These are phyloP conservation scores for Octonoba sinensis DNA, from an alignment of 2,888 invertebrate species.

Conservation along the genomic window DNA sequence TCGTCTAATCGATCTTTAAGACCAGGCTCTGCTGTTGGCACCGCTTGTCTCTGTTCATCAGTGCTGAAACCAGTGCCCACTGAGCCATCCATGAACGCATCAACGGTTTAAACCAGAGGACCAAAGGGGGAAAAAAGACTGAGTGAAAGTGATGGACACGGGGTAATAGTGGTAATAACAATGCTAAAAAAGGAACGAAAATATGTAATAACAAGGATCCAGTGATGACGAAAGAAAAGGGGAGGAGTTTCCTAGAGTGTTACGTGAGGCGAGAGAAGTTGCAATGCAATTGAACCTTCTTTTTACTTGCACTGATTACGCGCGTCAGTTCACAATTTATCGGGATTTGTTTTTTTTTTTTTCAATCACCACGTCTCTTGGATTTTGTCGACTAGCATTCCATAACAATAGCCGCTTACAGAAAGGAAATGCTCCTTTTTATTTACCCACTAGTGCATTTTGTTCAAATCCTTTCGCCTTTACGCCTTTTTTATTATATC, in stretches of 20 bases:
- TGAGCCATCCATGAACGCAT: slow-evolving; percentile 45
- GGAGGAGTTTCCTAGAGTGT: slow-evolving; percentile 17
- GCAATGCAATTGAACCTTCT: slow-evolving; percentile 31
- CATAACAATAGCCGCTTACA: neutral
- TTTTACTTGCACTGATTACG: slow-evolving; percentile 29
- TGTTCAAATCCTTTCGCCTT: too few relatives aligned
- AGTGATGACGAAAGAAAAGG: slow-evolving; percentile 14
- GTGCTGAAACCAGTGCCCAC: slow-evolving; percentile 46
- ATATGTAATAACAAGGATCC: slow-evolving; percentile 35
- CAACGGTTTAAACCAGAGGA: slow-evolving; percentile 37
- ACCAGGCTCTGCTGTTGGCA: slow-evolving; percentile 50
- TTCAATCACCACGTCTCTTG: neutral
- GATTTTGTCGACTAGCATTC: neutral
- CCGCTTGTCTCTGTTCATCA: slow-evolving; percentile 56
- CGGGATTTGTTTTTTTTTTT: slow-evolving; percentile 8
- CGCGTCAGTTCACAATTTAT: slow-evolving; percentile 31
- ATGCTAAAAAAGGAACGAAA: slow-evolving; percentile 30
- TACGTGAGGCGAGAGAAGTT: slow-evolving; percentile 44
- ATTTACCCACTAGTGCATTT: too few relatives aligned
- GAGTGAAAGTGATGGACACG: slow-evolving; percentile 52
- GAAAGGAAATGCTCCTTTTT: too few relatives aligned
- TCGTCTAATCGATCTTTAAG: slow-evolving; percentile 17
- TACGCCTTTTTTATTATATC: too few relatives aligned
- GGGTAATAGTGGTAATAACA: slow-evolving; percentile 43
- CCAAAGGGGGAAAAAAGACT: slow-evolving; percentile 18